phyloP scores from a whole-genome alignment of 2,888 invertebrate genomes.

The Conus canariensis region DNA sequence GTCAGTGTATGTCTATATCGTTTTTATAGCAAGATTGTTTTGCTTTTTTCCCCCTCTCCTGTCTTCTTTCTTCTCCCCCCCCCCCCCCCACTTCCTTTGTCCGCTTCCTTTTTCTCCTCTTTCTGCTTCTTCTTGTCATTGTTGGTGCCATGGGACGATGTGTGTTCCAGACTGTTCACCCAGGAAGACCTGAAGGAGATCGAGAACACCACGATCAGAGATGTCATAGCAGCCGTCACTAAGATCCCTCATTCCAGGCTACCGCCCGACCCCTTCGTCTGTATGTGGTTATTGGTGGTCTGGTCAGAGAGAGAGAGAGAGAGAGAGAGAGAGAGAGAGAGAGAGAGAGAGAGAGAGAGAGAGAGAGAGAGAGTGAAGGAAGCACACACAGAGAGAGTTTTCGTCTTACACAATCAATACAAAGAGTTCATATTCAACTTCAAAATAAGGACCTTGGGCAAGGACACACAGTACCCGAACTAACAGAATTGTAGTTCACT shows the following conservation, averaged over 20 bases:
- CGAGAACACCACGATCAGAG: slow-evolving; percentile 89
- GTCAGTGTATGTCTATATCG: no score
- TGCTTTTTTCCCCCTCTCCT: no score
- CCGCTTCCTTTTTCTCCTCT: neutral
- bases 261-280: slow-evolving; percentile 53
- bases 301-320: neutral
- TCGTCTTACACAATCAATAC: no score
- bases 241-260: slow-evolving; percentile 47
- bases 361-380: neutral
- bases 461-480: no score
- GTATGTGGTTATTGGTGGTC: slow-evolving; percentile 3
- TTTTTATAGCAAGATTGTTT: no score
- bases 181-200: slow-evolving; percentile 91
- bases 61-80: neutral
- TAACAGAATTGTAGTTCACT: no score
- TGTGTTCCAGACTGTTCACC: slow-evolving; percentile 87
- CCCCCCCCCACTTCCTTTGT: neutral
- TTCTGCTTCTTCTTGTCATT: neutral
- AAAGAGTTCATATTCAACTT: no score
- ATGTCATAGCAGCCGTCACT: slow-evolving; percentile 81
- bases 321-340: no score
- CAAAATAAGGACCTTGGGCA: no score
- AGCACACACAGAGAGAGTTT: neutral
- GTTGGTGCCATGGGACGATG: neutral
- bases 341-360: slow-evolving; percentile 11